Base-by-base conservation (phyloP, 2,113 vertebrate species). In the Sebastes schlegelii region DNA sequence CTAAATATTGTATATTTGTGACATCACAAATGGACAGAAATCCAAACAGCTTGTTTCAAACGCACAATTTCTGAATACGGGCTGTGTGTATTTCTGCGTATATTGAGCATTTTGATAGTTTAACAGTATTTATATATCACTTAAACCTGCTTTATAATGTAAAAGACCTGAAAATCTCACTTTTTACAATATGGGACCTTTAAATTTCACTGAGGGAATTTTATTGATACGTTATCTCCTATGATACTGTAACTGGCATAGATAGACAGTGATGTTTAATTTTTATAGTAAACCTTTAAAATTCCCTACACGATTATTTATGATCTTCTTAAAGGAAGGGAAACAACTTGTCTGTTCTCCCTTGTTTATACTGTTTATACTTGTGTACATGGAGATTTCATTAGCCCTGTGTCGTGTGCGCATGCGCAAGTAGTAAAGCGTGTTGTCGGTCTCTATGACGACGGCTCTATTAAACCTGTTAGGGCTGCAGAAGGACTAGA, bases 391-490 rank as follows among this genome's bases (percentile, higher is more conserved):
- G 54, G 52, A 62, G 74, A 70, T 49, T 45, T 65, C 67, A 46
- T 51, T 2, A 34, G 34, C 34, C 19, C 49, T 13, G 13, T 17
- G 2, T 49, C 1, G 23, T 64, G 8, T 71, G 86, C 93, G 93
- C 94, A 92, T 91, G 95, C 89, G 90, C 88, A 42, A 12, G 57
- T 69, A 23, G 74, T 83, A 83, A 84, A 83, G 81, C 83, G 77
- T 95, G 94, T 95, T 95, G 88, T 93, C 8, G 54, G 89, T 95
- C 92, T 92, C 95, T 74, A 95, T 95, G 94, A 55, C 93, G 89
- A 96, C 94, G 61, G 66, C 6, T 23, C 79, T 86, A 78, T 73
- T 93, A 94, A 94, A 92, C 68, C 91, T 79, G 79, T 88, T 54
- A 86, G 65, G 4, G 79, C 70, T 58, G 85, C 45, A 75, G 79